Percentiles rank a stretch among this genome's conserved stretches.
Evolutionary conservation across 1,140 invertebrate species (phyloP).

Genomic region (Acyrthosiphon pisum): DNA sequence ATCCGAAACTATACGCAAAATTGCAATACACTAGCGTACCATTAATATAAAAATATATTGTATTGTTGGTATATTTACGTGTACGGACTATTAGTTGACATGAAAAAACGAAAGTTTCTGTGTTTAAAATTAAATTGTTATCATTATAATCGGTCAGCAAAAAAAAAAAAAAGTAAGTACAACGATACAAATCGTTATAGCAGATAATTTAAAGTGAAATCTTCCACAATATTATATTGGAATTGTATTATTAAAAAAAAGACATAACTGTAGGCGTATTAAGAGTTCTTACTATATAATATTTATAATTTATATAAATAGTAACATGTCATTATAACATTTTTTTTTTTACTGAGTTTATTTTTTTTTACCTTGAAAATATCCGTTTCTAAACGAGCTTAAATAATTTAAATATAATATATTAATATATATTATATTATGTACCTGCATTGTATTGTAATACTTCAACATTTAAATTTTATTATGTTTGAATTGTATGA

Average conservation of each 20-base stretch:
- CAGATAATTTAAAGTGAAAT: background rate
- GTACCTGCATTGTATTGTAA: too few species aligned
- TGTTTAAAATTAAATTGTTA: background rate
- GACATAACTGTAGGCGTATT: background rate
- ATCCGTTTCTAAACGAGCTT: background rate
- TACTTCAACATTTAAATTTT: too few species aligned
- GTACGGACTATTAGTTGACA: background rate
- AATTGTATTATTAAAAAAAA: background rate
- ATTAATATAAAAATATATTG: background rate
- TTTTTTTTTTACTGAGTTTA: background rate
- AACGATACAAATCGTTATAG: background rate
- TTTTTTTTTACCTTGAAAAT: background rate
- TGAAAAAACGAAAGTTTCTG: background rate
- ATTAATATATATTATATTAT: background rate
- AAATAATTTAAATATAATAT: background rate
- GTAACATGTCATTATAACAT: background rate
- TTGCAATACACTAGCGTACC: background rate
- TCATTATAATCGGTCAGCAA: background rate
- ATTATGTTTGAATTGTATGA: too few species aligned
- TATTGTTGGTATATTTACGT: background rate
- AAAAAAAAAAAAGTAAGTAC: background rate
- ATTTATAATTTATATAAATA: background rate
- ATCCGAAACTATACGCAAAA: background rate
- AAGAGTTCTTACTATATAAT: background rate
- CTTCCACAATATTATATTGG: background rate